Conservation (phyloP, 1,140 invertebrate species). For the fruit fly (Drosophila melanogaster) region Release_6_plus_ISO1_MT NT_037436.4:6218501-6219000, state of each 20-base stretch:
- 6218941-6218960: not conserved
- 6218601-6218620: constrained; percentile 74
- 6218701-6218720: constrained; percentile 35
- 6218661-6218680: constrained; percentile 4
- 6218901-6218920: not conserved
- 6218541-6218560: too few relatives aligned
- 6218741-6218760: constrained; percentile 46
- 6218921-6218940: not conserved
- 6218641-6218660: constrained; percentile 24
- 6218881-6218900: not conserved
- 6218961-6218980: too few relatives aligned
- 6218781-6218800: constrained; percentile 12
- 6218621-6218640: constrained; percentile 57
- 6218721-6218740: not conserved
- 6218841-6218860: constrained; percentile 12
- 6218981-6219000: too few relatives aligned
- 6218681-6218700: constrained; percentile 15
- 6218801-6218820: constrained; percentile 35
- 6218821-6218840: constrained; percentile 10
- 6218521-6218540: too few relatives aligned
- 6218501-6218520: too few relatives aligned
- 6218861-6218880: constrained; percentile 18
- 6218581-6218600: constrained; percentile 81
- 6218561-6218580: constrained; percentile 25
- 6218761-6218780: constrained; percentile 30